phyloP scores from a whole-genome alignment of 1,140 invertebrate species.

The Galendromus occidentalis region DNA sequence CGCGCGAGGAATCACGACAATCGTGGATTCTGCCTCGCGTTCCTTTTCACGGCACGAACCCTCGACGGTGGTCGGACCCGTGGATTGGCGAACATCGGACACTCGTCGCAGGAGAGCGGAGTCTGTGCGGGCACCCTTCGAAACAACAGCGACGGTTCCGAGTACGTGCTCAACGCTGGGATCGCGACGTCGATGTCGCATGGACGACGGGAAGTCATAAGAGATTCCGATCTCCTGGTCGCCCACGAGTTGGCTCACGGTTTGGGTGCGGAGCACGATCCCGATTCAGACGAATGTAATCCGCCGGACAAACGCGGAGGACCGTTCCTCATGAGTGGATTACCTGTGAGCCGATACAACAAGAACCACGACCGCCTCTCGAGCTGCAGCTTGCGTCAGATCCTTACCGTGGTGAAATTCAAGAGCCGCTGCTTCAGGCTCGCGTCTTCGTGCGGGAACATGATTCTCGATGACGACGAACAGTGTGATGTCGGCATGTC shows the following conservation, averaged over 20 bases:
- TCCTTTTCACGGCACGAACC: too few relatives aligned
- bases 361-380: not conserved
- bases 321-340: not conserved
- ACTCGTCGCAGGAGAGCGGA: too few relatives aligned
- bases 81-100: too few relatives aligned
- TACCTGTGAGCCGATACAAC: not conserved
- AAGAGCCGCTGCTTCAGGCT: not conserved
- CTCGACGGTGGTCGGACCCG: too few relatives aligned
- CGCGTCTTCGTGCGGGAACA: not conserved
- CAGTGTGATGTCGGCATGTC: not conserved
- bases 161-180: not conserved
- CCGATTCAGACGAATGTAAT: not conserved
- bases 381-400: not conserved
- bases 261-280: not conserved
- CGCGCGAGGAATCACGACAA: too few relatives aligned
- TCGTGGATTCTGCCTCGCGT: too few relatives aligned
- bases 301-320: not conserved
- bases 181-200: not conserved
- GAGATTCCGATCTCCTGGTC: not conserved
- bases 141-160: not conserved
- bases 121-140: too few relatives aligned
- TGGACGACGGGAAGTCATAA: not conserved
- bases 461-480: not conserved
- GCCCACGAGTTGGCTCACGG: not conserved
- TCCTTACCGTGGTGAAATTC: not conserved